Evolutionary conservation across 2,888 invertebrate genomes (phyloP), one percentile per base, ranked within the genome.

Genomic region (Hirudinaria manillensis): DNA sequence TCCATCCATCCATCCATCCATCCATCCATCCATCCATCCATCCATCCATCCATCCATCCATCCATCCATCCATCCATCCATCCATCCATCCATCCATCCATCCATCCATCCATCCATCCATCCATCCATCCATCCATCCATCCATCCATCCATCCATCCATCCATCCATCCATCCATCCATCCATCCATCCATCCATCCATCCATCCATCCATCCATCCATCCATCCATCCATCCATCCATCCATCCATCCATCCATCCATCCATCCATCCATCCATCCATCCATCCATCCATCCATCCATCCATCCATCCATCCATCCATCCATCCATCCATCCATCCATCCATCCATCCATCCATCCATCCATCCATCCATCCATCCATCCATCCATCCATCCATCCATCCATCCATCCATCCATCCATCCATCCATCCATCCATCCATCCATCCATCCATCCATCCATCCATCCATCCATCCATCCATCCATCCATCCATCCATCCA

Each of bases 21-120:
- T 66, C 66, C 66, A 66, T 66, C 66, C 66, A 66, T 66, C 66
- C 66, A 66, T 66, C 66, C 66, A 66, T 66, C 66, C 66, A 66
- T 66, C 66, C 66, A 66, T 66, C 66, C 66, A 66, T 66, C 66
- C 66, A 66, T 66, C 66, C 66, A 66, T 66, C 66, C 66, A 66
- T 66, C 66, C 66, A 66, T 66, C 66, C 66, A 66, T 66, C 66
- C 66, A 66, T 66, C 66, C 66, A 66, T 66, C 66, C 66, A 66
- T 66, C 66, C 66, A 66, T 66, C 66, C 66, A 66, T 66, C 66
- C 66, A 66, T 66, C 66, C 66, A 66, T 66, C 66, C 66, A 66
- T 66, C 66, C 66, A 66, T 66, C 66, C 66, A 66, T 66, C 66
- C 66, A 66, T 66, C 66, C 66, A 66, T 66, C 66, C 66, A 66